Percentiles rank a stretch among this genome's conserved stretches.
These are phyloP conservation scores for Brachyrhaphis roseni DNA, from an alignment of 2,797 vertebrate species.

Conservation along the genomic window DNA sequence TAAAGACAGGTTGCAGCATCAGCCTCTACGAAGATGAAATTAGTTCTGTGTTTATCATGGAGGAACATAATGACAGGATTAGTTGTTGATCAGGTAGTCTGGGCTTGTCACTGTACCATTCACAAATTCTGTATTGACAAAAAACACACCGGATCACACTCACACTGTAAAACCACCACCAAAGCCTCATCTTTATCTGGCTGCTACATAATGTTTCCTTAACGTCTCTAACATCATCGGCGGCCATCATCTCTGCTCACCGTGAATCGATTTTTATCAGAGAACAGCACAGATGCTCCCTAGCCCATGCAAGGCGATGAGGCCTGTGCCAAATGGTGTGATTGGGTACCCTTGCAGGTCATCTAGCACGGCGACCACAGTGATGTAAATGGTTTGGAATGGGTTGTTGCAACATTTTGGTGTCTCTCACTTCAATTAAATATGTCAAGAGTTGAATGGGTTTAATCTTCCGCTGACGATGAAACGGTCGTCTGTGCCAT, in stretches of 20 bases:
- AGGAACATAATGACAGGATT: not conserved
- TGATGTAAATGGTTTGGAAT: not conserved
- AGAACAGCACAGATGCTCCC: not conserved
- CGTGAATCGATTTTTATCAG: not conserved
- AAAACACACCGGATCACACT: not conserved
- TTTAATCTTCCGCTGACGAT: not conserved
- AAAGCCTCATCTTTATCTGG: not conserved
- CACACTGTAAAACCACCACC: not conserved
- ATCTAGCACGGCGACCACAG: not conserved
- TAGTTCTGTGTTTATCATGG: too few species aligned
- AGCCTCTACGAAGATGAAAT: too few species aligned
- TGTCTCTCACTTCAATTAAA: not conserved
- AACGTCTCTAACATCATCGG: not conserved
- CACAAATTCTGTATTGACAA: not conserved
- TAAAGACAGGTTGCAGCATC: too few species aligned
- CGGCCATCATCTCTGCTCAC: not conserved
- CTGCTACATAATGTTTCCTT: not conserved
- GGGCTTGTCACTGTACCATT: not conserved
- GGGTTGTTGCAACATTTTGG: not conserved
- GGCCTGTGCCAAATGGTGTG: not conserved
- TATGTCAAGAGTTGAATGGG: not conserved
- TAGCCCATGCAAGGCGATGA: not conserved
- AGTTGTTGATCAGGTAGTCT: too few species aligned
- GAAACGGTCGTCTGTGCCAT: not conserved
- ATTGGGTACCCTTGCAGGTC: not conserved